These are phyloP conservation scores for Takifugu ocellatus DNA, from an alignment of 2,797 vertebrate genomes.

Conservation along the genomic window DNA sequence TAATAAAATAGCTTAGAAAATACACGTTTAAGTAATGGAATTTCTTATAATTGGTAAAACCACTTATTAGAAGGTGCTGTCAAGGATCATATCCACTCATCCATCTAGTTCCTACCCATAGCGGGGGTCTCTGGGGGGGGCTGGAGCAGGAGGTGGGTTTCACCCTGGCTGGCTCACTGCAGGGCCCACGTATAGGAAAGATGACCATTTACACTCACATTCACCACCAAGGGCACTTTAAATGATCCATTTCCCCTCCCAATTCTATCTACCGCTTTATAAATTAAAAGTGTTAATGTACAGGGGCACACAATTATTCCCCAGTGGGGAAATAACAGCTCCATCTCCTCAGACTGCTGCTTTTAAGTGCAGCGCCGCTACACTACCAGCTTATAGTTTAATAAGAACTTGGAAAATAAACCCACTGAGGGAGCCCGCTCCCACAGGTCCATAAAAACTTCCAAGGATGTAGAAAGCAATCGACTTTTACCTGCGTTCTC, in stretches of 20 bases:
- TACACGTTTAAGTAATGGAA: conserved; percentile 2
- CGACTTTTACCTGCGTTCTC: conserved; percentile 76
- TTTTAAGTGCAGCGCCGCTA: conserved; percentile 54
- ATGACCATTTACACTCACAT: conserved; percentile 35
- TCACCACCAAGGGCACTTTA: conserved; percentile 42
- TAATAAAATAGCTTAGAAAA: too few relatives aligned
- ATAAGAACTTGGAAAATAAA: conserved; percentile 80
- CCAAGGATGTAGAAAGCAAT: conserved; percentile 67
- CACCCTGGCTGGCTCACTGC: too few relatives aligned
- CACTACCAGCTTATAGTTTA: conserved; percentile 78
- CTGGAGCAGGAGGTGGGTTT: too few relatives aligned
- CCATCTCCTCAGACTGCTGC: conserved; percentile 67
- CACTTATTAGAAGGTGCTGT: background rate
- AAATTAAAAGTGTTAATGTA: background rate
- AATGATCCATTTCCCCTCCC: conserved; percentile 3
- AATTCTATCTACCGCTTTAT: too few relatives aligned
- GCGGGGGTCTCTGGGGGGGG: too few relatives aligned
- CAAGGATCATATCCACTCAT: background rate
- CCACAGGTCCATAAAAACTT: conserved; percentile 75
- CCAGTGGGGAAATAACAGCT: conserved; percentile 64
- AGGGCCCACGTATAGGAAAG: too few relatives aligned
- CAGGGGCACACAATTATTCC: conserved; percentile 51
- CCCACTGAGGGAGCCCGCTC: conserved; percentile 62
- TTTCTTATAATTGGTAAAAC: conserved; percentile 12
- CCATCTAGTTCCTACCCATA: too few relatives aligned